A percentile compares a stretch with the other conserved stretches of the same genome.
Evolutionary conservation across 2,797 vertebrate species (phyloP).

Genomic region (Nannoperca australis): DNA sequence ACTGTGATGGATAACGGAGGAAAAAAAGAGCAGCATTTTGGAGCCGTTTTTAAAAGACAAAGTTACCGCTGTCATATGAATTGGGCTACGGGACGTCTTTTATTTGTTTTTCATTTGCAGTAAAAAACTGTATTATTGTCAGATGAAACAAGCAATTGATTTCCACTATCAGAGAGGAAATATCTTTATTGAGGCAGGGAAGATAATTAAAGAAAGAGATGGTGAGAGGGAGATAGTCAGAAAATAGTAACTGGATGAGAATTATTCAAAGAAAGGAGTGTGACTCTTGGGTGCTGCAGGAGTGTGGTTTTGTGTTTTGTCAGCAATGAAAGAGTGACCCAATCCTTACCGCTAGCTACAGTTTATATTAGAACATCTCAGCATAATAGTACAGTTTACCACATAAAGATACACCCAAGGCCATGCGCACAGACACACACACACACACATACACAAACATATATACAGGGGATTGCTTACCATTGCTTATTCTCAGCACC

Average conservation of each 20-base stretch:
- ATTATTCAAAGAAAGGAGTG: conserved; percentile 24
- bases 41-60: conserved; percentile 29
- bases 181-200: conserved; percentile 40
- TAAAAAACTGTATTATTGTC: conserved; percentile 47
- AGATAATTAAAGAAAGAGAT: conserved; percentile 31
- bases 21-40: conserved; percentile 26
- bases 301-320: conserved; percentile 43
- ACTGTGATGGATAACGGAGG: conserved; percentile 26
- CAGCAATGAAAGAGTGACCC: conserved; percentile 66
- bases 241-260: conserved; percentile 4
- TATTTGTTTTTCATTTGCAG: conserved; percentile 48
- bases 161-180: conserved; percentile 55
- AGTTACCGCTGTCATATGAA: conserved; percentile 25
- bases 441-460: conserved; percentile 32
- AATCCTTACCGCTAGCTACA: conserved; percentile 50
- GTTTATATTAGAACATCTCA: conserved; percentile 64
- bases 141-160: conserved; percentile 70
- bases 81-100: conserved; percentile 30
- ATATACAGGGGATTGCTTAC: conserved; percentile 57
- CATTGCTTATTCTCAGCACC: conserved; percentile 46
- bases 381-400: conserved; percentile 58
- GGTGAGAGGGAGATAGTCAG: background rate
- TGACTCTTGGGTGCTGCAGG: conserved; percentile 13
- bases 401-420: conserved; percentile 34
- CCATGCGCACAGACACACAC: conserved; percentile 24